Conservation (phyloP, 1,140 invertebrate species). For the Zaprionus nigranus region DNA sequence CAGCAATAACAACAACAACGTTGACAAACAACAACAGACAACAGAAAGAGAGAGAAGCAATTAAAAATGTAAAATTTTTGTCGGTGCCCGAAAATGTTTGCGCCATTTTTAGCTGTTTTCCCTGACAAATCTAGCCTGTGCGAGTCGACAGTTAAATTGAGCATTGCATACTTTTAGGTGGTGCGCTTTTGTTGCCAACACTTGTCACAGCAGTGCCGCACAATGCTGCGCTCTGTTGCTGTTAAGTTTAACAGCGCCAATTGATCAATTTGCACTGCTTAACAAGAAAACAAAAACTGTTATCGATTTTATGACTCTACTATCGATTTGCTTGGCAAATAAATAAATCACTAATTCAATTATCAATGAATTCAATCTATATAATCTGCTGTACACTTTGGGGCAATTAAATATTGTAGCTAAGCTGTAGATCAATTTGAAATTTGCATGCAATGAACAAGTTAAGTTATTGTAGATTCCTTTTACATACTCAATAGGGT, state of each 20-base stretch:
- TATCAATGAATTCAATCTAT: too few relatives aligned
- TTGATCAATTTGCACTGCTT: background rate
- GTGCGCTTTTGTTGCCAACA: constrained; percentile 7
- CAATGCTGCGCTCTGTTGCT: background rate
- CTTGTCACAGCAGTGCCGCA: constrained; percentile 1
- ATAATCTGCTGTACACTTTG: background rate
- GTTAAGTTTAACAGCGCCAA: background rate
- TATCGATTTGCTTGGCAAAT: too few relatives aligned
- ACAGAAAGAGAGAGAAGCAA: constrained; percentile 66
- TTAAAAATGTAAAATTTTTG: constrained; percentile 76
- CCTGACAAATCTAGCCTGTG: too few relatives aligned
- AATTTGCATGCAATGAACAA: too few relatives aligned
- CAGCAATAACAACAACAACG: constrained; percentile 49
- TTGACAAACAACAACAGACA: constrained; percentile 64
- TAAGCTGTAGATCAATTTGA: too few relatives aligned
- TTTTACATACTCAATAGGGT: too few relatives aligned
- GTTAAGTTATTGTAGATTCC: too few relatives aligned
- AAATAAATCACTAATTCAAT: too few relatives aligned
- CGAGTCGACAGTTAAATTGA: constrained; percentile 52
- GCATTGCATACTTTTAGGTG: constrained; percentile 53
- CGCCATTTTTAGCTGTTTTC: constrained; percentile 38
- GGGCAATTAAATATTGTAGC: too few relatives aligned
- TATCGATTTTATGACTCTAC: background rate
- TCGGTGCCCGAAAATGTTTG: constrained; percentile 32
- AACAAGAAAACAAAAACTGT: background rate